Evolutionary conservation across 2,888 invertebrate species (phyloP).

Genomic region (Drosophila maculinotata): DNA sequence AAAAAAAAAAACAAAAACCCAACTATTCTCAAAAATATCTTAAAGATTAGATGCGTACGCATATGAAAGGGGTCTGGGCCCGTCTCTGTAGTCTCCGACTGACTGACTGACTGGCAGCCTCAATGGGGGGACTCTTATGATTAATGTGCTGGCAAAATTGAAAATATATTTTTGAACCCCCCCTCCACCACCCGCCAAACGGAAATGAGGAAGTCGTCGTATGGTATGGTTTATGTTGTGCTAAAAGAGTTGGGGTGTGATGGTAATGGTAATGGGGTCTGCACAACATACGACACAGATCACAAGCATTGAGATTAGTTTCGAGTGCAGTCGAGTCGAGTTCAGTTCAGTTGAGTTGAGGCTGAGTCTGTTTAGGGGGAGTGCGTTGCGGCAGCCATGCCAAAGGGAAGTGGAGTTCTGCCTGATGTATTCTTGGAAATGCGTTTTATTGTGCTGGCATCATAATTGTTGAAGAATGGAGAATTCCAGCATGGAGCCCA

Average conservation of each 20-base stretch:
- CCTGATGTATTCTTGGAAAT: conserved; percentile 54
- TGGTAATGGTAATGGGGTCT: conserved; percentile 46
- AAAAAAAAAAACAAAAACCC: conserved; percentile 35
- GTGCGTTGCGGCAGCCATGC: conserved; percentile 16
- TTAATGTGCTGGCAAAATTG: conserved; percentile 79
- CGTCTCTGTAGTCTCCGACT: no score
- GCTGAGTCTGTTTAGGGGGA: conserved; percentile 45
- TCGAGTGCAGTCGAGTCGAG: conserved; percentile 33
- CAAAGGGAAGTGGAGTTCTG: conserved; percentile 48
- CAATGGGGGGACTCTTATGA: conserved; percentile 69
- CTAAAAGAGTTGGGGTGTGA: conserved; percentile 73
- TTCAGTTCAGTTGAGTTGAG: conserved; percentile 3
- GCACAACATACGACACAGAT: conserved; percentile 64
- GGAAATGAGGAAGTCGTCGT: conserved; percentile 76
- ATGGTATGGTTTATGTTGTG: conserved; percentile 73
- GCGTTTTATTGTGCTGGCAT: conserved; percentile 28
- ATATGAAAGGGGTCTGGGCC: conserved; percentile 59
- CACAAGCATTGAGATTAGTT: conserved; percentile 64
- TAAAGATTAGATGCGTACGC: conserved; percentile 72
- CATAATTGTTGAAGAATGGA: conserved; percentile 29
- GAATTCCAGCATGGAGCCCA: background rate
- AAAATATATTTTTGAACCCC: conserved; percentile 36
- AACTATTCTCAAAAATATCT: conserved; percentile 70
- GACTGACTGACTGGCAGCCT: conserved; percentile 40
- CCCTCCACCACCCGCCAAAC: conserved; percentile 43